phyloP scores from a whole-genome alignment of 2,888 invertebrate genomes.

The Scaptomyza flava region DNA sequence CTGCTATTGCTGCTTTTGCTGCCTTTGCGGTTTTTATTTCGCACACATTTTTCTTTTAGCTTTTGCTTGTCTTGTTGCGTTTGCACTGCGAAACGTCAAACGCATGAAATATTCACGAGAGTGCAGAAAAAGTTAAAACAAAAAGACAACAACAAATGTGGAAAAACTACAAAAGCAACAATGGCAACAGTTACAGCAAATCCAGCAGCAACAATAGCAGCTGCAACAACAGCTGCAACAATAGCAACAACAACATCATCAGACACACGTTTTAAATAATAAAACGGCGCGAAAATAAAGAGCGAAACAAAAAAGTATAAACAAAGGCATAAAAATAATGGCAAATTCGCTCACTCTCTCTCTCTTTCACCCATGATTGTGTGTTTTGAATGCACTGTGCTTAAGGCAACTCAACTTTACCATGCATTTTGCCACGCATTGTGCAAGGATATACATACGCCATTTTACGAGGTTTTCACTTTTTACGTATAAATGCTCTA shows the following conservation, averaged over 20 bases:
- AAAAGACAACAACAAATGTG: slow-evolving; percentile 10
- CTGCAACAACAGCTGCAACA: slow-evolving; percentile 40
- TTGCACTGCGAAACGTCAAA: slow-evolving; percentile 59
- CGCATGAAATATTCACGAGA: slow-evolving; percentile 66
- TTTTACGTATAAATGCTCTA: not conserved
- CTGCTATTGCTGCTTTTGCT: not conserved
- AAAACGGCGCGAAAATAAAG: slow-evolving; percentile 37
- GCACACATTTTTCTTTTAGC: slow-evolving; percentile 4
- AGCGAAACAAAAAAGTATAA: slow-evolving; percentile 17
- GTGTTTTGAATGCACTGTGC: slow-evolving; percentile 17
- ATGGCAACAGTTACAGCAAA: slow-evolving; percentile 50
- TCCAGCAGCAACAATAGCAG: slow-evolving; percentile 44
- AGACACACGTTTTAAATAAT: slow-evolving; percentile 64
- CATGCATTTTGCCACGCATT: not conserved
- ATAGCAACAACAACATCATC: slow-evolving; percentile 41
- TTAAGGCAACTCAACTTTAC: slow-evolving; percentile 15
- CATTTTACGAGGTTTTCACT: not conserved
- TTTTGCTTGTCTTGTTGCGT: slow-evolving; percentile 14
- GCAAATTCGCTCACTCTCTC: slow-evolving; percentile 32
- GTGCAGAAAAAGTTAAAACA: slow-evolving; percentile 15
- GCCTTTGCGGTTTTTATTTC: slow-evolving; percentile 20
- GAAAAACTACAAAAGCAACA: slow-evolving; percentile 27
- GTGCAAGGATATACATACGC: not conserved
- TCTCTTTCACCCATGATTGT: not conserved
- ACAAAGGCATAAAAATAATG: slow-evolving; percentile 56